phyloP scores from a whole-genome alignment of 2,888 invertebrate species.

The Erebia aethiops region DNA sequence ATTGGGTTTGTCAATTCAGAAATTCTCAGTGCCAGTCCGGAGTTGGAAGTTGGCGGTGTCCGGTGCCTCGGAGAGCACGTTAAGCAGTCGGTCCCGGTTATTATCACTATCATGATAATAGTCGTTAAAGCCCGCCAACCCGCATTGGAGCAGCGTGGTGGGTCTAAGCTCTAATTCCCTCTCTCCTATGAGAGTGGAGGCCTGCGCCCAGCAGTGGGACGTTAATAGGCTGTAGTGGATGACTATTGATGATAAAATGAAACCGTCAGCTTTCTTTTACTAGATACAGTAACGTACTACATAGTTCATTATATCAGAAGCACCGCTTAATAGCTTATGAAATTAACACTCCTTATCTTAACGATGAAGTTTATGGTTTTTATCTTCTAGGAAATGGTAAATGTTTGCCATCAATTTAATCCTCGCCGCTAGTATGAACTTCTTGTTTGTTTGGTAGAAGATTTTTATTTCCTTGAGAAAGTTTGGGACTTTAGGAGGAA shows the following conservation, averaged over 20 bases:
- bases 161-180: no score
- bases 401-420: constrained; percentile 60
- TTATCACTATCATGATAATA: no score
- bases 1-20: no score
- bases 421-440: constrained; percentile 44
- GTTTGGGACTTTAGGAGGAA: constrained; percentile 17
- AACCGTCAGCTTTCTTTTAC: constrained; percentile 35
- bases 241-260: constrained; percentile 41
- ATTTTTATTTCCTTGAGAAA: constrained; percentile 26
- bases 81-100: no score
- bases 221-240: no score
- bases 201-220: no score
- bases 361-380: constrained; percentile 57
- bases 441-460: constrained; percentile 13
- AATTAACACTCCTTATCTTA: constrained; percentile 71
- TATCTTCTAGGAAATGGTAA: constrained; percentile 64
- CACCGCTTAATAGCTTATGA: constrained; percentile 59
- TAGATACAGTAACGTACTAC: constrained; percentile 43
- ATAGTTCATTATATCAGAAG: constrained; percentile 52
- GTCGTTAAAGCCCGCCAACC: no score
- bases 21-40: no score
- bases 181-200: no score
- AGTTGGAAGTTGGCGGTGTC: no score
- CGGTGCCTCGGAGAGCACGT: no score
- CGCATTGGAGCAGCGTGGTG: no score